Conservation (phyloP, 2,113 vertebrate genomes). For the Anseranas semipalmata region DNA sequence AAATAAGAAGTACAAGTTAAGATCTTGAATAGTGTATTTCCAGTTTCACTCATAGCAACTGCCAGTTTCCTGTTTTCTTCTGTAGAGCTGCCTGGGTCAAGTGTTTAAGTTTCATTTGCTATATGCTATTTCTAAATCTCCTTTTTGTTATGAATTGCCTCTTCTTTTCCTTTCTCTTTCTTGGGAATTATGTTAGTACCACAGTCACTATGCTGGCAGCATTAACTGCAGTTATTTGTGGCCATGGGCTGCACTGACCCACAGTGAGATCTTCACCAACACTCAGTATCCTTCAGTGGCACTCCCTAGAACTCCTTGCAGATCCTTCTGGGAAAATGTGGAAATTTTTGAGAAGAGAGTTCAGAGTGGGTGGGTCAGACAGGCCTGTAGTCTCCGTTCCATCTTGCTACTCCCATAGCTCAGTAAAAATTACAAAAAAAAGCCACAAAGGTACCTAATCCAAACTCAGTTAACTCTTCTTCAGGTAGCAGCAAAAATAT, state of each 20-base stretch:
- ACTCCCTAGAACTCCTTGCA: neutral
- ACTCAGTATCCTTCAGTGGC: neutral
- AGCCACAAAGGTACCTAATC: neutral
- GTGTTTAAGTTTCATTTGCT: neutral
- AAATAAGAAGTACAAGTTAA: neutral
- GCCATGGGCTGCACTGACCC: neutral
- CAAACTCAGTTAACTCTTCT: neutral
- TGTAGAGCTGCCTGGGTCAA: neutral
- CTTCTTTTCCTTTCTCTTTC: neutral
- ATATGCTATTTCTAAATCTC: neutral
- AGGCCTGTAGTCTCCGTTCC: neutral
- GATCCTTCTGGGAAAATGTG: neutral
- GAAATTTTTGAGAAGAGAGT: neutral
- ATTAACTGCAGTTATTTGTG: neutral
- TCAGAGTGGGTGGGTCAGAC: rapidly evolving
- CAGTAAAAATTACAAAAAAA: neutral
- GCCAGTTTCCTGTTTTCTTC: slow-evolving; percentile 4
- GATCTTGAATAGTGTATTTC: neutral
- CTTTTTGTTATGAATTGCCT: neutral
- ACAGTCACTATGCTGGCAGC: neutral
- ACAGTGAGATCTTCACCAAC: neutral
- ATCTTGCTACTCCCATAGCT: neutral
- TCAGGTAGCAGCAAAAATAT: neutral
- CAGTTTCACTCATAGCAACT: neutral
- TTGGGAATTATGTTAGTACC: neutral